These are phyloP conservation scores for Pantala flavescens DNA, from an alignment of 1,140 invertebrate genomes.

Conservation along the genomic window DNA sequence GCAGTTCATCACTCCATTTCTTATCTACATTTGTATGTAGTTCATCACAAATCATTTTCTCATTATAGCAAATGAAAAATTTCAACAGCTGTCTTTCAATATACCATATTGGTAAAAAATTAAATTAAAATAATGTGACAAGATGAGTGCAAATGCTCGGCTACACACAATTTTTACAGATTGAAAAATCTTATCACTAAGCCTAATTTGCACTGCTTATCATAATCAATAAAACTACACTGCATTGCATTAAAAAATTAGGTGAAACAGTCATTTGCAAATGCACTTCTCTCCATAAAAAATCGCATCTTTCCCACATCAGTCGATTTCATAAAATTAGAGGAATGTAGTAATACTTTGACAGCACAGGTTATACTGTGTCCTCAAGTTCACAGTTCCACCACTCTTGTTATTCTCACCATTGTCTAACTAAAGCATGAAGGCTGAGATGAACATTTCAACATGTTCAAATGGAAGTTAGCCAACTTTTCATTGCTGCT, in stretches of 20 bases:
- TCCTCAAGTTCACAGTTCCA: not conserved
- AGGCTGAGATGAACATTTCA: conserved; percentile 1
- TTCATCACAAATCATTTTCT: too few species aligned
- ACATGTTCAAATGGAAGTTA: too few species aligned
- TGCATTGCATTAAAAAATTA: not conserved
- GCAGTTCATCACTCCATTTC: too few species aligned
- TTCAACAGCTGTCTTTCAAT: too few species aligned
- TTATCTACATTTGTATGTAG: too few species aligned
- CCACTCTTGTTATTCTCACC: not conserved
- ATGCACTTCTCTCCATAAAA: not conserved
- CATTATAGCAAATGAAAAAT: too few species aligned
- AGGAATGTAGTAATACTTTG: not conserved
- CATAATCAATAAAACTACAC: not conserved
- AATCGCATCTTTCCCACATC: not conserved
- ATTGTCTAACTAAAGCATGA: not conserved
- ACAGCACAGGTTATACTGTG: not conserved
- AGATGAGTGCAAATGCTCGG: not conserved
- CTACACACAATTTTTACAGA: not conserved
- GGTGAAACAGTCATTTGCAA: not conserved
- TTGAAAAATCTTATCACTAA: not conserved
- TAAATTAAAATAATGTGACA: not conserved
- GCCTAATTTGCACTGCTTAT: not conserved
- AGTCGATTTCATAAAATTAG: not conserved
- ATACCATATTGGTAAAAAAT: not conserved
- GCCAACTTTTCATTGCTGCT: not conserved